Base-by-base conservation (phyloP, 2,888 invertebrate species). In the Chaitophorus viminalis region DNA sequence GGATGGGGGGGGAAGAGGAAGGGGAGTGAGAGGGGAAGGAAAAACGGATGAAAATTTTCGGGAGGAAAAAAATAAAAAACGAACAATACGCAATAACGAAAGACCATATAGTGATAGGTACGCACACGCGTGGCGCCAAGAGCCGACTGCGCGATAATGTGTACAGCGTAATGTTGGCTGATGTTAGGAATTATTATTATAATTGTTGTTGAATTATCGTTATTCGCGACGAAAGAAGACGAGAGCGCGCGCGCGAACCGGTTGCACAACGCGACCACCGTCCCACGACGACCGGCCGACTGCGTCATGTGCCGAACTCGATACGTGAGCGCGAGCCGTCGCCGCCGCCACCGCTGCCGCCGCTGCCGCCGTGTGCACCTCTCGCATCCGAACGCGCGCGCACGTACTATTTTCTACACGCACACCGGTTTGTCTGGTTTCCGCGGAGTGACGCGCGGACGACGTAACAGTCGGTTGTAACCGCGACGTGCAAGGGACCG, bases 251-350 rank as follows among this genome's bases (percentile, higher is more conserved):
- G 70, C 8, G 68, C 70, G 76, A 87, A 87, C 87, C 81, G 81
- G 87, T 87, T 87, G 87, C 87, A 87, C 87, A 87, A 87, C 81
- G 74, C 81, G 68, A 83, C 83, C 83, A 75, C 78, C 78, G 87
- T 81, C 87, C 79, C 74, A 87, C 81, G 87, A 87, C 87, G 87
- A 87, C 81, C 87, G 87, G 74, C 87, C 79, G 87, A 87, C 87
- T 87, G 86, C 25, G 81, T 74, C 65, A 74, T 74, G 39, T 65
- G 36, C 86, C 60, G 60, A 86, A 86, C 86, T 79, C 86, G 9
- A 72, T 72, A 52, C 68, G 79, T n/a, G 33, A 68, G 74, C 75
- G 75, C 84, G 70, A 39, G 18, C n/a, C n/a, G n/a, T n/a, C 60
- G 54, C 54, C 60, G 87, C n/a, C n/a, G n/a, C n/a, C n/a, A n/a